Evolutionary conservation across 2,888 invertebrate genomes (phyloP), one percentile per base, ranked within the genome.

Genomic region (Ichneumon xanthorius): DNA sequence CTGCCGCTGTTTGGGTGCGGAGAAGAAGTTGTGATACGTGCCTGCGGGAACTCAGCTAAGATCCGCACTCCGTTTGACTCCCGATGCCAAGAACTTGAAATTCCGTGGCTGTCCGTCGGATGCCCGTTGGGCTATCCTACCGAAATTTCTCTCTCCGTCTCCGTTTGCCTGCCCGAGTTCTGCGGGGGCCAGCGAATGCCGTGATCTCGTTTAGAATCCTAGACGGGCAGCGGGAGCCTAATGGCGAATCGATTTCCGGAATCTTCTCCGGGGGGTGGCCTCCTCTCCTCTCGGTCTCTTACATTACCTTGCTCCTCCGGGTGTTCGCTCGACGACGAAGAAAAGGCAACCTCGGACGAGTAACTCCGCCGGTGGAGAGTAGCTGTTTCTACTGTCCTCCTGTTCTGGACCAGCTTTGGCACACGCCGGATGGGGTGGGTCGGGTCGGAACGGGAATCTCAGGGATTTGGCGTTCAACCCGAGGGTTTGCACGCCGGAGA

Each of bases 221-320:
- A 61, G 58, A 61, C 19, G 71, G 61, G 22, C 30, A 48, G 33
- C 68, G 45, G 22, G 19, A 70, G 76, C 77, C 84, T 86, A 86
- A 87, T 86, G 86, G 83, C 84, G 82, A 89, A 88, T 88, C 84
- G 89, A 90, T 90, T 89, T 89, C 87, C 89, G 87, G 84, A 71
- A 87, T 88, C 85, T 85, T 77, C 86, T 82, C 87, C 88, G 37
- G 77, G 11, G 40, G 77, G n/a, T n/a, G 1, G 61, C 75, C 48
- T 67, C 45, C 67, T 53, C 72, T 58, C 77, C 40, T 48, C 70
- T 14, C 22, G 40, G 67, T n/a, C 33, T 70, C 55, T 68, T 73
- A 68, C 30, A 68, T 71, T 78, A 75, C 76, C 72, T 68, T 63
- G 37, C 77, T 40, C 26, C 55, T 58, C 22, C 9, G 58, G 72